Evolutionary conservation across 2,797 vertebrate genomes (phyloP), one percentile per base, ranked within the genome.

Genomic region (Esox masquinongy): DNA sequence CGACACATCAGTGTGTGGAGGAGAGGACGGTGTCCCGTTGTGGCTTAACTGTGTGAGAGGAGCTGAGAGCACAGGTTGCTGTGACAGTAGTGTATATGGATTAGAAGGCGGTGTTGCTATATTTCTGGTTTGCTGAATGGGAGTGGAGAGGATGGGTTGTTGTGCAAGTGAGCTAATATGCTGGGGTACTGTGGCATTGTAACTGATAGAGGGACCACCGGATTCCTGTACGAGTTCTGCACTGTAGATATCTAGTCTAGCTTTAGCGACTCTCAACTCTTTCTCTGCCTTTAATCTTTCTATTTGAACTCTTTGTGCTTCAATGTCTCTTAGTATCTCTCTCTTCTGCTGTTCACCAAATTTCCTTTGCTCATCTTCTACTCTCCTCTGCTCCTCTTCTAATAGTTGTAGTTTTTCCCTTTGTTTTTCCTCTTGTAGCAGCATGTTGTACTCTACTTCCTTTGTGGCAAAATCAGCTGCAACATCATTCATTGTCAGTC

Each of bases 231-330:
- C 3, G 50, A 5, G 66, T 22, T 73, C 75, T 29, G 70, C 73
- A 19, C 50, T n/a, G n/a, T 74, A n/a, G n/a, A n/a, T n/a, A n/a
- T n/a, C n/a, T n/a, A 83, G 16, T 19, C 81, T 82, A 8, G 70
- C 83, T 64, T 26, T 16, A 51, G 76, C 77, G 19, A 64, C 75
- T n/a, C 36, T 83, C 6, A 84, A 1, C 0, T 79, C 73, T 22
- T 59, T 82, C n/a, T 85, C 76, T 17, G 74, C 77, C 29, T 83
- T 68, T 34, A 81, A 1, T 70, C 63, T 64, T 16, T 83, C 77
- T 17, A 88, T 39, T 39, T 39, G 36, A 39, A 7, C 36, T 39
- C 36, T 39, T 39, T 39, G 36, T 39, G 36, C 3, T 39, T 39
- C 36, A 39, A 39, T 39, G 3, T 39, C 36, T 39, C 7, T 39